Evolutionary conservation across 2,888 invertebrate genomes (phyloP).

Genomic region (Troilus luridus): DNA sequence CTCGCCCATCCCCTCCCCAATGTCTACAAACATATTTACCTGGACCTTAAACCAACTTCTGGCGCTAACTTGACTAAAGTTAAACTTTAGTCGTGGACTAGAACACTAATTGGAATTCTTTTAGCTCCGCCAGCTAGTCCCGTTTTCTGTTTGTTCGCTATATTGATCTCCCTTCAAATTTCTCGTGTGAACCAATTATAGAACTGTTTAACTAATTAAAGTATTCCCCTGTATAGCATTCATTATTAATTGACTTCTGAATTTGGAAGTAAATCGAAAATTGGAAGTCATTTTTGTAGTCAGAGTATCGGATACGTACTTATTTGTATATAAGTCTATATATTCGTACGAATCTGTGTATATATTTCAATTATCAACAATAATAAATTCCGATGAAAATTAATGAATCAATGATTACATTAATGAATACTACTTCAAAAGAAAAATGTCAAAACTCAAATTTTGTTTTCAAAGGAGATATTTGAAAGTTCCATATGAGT

Average conservation of each 20-base stretch:
- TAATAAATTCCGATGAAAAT: too few relatives aligned
- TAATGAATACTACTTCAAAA: too few relatives aligned
- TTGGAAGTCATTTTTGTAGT: too few relatives aligned
- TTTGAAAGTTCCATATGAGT: too few relatives aligned
- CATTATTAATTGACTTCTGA: neutral
- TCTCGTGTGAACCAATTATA: neutral
- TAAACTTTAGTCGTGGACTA: slow-evolving; percentile 43
- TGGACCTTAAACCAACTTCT: slow-evolving; percentile 49
- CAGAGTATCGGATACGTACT: too few relatives aligned
- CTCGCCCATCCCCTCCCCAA: neutral
- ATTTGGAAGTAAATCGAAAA: neutral
- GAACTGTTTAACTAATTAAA: neutral
- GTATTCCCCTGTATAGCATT: neutral
- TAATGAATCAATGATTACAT: too few relatives aligned
- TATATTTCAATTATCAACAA: too few relatives aligned
- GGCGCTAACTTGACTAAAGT: slow-evolving; percentile 38
- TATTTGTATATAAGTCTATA: too few relatives aligned
- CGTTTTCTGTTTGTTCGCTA: neutral
- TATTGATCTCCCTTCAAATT: slow-evolving; percentile 1
- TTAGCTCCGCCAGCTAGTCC: neutral
- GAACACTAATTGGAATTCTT: slow-evolving; percentile 42
- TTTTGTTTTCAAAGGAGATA: too few relatives aligned
- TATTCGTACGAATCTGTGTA: too few relatives aligned
- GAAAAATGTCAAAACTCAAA: too few relatives aligned
- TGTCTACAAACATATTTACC: slow-evolving; percentile 50